phyloP scores from a whole-genome alignment of 2,888 invertebrate species.

The Tanytarsus gracilentus region DNA sequence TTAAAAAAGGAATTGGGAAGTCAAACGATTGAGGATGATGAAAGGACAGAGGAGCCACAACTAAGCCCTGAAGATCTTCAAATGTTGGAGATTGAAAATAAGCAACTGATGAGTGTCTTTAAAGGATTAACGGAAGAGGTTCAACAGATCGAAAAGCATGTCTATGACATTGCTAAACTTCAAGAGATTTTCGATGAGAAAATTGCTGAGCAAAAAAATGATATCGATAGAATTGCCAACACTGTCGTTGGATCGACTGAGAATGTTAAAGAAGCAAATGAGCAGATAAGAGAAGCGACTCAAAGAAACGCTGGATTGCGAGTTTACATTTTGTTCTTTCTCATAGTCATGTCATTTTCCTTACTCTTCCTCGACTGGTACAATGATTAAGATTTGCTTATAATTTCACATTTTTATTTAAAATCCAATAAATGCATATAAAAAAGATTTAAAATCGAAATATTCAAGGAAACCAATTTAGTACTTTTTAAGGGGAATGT shows the following conservation, averaged over 20 bases:
- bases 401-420: slow-evolving; percentile 20
- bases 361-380: slow-evolving; percentile 98
- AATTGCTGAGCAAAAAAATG: slow-evolving; percentile 86
- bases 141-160: slow-evolving; percentile 80
- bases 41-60: slow-evolving; percentile 25
- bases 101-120: slow-evolving; percentile 74
- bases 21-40: slow-evolving; percentile 35
- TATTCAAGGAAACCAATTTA: not conserved
- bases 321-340: slow-evolving; percentile 89
- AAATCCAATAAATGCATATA: not conserved
- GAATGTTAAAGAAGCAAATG: slow-evolving; percentile 93
- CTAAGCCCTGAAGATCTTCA: slow-evolving; percentile 81
- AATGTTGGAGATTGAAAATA: slow-evolving; percentile 88
- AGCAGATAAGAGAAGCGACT: slow-evolving; percentile 93
- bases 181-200: slow-evolving; percentile 96
- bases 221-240: slow-evolving; percentile 81
- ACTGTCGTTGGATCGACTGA: slow-evolving; percentile 88
- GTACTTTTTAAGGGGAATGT: too few relatives aligned
- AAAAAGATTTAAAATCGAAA: not conserved
- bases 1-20: slow-evolving; percentile 31
- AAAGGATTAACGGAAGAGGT: slow-evolving; percentile 87
- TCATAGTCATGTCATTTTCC: slow-evolving; percentile 92
- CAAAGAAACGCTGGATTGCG: slow-evolving; percentile 92
- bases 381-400: slow-evolving; percentile 57
- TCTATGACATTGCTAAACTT: slow-evolving; percentile 88